Evolutionary conservation across 2,113 vertebrate species (phyloP).

Genomic region (Cyphomyrus plagiostoma): DNA sequence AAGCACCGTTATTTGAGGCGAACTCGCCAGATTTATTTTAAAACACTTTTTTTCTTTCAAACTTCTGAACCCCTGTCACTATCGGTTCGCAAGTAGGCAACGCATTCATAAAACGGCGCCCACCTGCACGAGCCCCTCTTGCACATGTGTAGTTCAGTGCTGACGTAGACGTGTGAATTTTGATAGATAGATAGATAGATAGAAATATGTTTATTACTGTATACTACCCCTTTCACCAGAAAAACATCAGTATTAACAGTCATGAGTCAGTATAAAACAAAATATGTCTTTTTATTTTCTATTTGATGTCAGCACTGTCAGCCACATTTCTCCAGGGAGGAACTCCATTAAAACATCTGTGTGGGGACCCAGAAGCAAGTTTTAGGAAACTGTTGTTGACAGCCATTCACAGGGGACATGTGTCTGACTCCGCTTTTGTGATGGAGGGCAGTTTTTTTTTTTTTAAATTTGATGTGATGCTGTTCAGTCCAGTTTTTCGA

Average conservation of each 20-base stretch:
- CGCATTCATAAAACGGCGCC: not conserved
- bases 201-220: not conserved
- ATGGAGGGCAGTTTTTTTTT: not conserved
- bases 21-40: not conserved
- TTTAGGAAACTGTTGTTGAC: constrained; percentile 15
- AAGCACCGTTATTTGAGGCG: not conserved
- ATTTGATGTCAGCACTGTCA: not conserved
- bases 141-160: not conserved
- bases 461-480: not conserved
- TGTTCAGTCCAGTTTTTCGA: not conserved
- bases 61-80: not conserved
- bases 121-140: not conserved
- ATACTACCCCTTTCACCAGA: not conserved
- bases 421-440: not conserved
- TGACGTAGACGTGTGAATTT: not conserved
- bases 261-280: not conserved
- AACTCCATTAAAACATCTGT: constrained; percentile 6
- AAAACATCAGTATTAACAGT: not conserved
- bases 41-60: not conserved
- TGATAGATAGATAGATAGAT: not conserved
- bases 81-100: not conserved
- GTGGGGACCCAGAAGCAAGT: not conserved
- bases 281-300: not conserved
- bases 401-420: constrained; percentile 8
- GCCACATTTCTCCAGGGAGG: not conserved